Evolutionary conservation across 2,113 vertebrate species (phyloP), one percentile per base, ranked within the genome.

Genomic region (Ramphastos sulfuratus): DNA sequence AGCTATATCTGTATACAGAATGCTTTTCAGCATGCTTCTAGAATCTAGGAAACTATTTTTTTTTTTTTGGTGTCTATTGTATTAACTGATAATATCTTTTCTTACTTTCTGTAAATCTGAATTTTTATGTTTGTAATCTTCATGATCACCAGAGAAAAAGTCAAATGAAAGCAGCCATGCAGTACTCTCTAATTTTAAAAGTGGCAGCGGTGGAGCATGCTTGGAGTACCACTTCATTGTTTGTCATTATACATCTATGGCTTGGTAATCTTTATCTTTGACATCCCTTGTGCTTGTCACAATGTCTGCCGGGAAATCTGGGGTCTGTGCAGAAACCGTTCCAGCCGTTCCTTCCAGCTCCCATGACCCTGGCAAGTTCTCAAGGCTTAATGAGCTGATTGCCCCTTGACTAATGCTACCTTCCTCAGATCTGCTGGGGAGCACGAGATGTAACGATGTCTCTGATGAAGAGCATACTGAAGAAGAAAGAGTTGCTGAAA

Each of bases 401-500:
- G 97, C 97, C 74, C 96, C 95, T 89, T 98, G 97, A 72, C 96
- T 96, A 83, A 97, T 97, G 67, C 96, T 97, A 30, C 97, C 94
- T 93, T 98, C 98, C 72, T 98, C 97, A 2, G 98, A 98, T 59
- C 96, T 97, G 96, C 98, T 98, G 55, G 98, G 98, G 84, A 98
- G 96, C 48, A 98, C 96, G 5, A 98, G 97, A 64, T 98, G 98
- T 59, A 98, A 64, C 0, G 98, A 98, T 6, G 98, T 97, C 76
- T 98, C 98, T 11, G 98, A 98, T 6, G 98, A 98, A 58, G 98
- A 98, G 54, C 97, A 97, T 35, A 94, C 85, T 4, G 98, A 98
- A 76, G 98, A 97, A 8, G 98, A 98, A 75, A 98, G 97, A 1
- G 98, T 98, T 15, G 97, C 97, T 16, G 98, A 98, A 87, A 98